Evolutionary conservation across 2,888 invertebrate genomes (phyloP).

Genomic region (Ceramica pisi): DNA sequence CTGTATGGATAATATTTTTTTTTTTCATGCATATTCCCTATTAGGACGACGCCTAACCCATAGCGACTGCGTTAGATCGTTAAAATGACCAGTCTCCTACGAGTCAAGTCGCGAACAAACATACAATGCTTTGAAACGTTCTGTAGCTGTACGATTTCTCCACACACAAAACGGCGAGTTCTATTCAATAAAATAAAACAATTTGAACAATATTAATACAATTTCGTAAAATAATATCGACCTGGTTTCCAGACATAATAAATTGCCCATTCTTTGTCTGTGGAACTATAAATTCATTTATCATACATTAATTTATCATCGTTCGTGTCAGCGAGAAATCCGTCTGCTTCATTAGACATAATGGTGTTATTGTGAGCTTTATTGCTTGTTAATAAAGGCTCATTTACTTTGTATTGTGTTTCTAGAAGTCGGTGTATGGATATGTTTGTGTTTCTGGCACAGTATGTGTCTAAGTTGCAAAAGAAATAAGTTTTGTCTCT

Average conservation of each 20-base stretch:
- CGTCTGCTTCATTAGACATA: constrained; percentile 51
- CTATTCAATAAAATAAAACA: constrained; percentile 35
- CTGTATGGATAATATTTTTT: no score
- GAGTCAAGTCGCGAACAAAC: neutral
- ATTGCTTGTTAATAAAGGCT: constrained; percentile 31
- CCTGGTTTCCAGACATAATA: constrained; percentile 58
- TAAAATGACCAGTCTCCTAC: no score
- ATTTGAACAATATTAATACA: constrained; percentile 47
- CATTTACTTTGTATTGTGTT: constrained; percentile 36
- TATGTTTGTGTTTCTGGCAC: constrained; percentile 23
- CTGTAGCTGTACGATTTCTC: neutral
- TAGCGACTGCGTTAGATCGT: no score
- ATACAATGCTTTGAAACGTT: neutral
- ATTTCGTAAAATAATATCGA: constrained; percentile 54
- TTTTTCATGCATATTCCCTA: no score
- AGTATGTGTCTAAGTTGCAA: constrained; percentile 21
- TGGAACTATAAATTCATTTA: constrained; percentile 63
- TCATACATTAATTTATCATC: constrained; percentile 68
- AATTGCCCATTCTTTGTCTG: constrained; percentile 64
- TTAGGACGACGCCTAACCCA: no score
- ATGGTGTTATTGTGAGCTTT: constrained; percentile 36
- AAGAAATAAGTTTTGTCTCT: constrained; percentile 7
- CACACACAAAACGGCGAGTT: neutral
- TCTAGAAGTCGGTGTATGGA: neutral
- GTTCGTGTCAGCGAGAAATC: constrained; percentile 61